Base-by-base conservation (phyloP, 2,113 vertebrate genomes). In the Aegithalos caudatus region DNA sequence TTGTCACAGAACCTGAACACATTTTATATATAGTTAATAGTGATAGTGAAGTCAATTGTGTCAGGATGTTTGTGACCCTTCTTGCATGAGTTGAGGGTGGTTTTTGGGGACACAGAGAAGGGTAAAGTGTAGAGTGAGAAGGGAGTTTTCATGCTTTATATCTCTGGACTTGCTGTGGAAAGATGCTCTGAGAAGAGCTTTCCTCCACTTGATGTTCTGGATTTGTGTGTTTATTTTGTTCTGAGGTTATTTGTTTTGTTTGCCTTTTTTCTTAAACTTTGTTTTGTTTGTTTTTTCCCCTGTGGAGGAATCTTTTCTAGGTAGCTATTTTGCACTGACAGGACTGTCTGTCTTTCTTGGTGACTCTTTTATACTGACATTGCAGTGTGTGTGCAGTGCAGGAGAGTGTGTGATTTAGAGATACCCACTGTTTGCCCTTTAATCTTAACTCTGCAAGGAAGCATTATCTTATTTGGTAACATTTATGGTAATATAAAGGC, bases 111-210 rank as follows among this genome's bases (percentile, higher is more conserved):
- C 31, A 53, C 0, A 1, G 37, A 20, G 27, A 56, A 9, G 6
- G 7, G 12, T 70, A 9, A 70, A 51, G 18, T 58, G 3, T 66
- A 37, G 54, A 81, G 37, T 45, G 22, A 73, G 60, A 45, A 37
- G 3, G 6, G 8, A 1, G 10, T 60, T 78, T 24, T 6, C 2
- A 1, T 47, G 42, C 20, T 44, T 70, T 42, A 0, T 50, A 38
- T 21, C 73, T 18, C 16, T 54, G 16, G 42, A 23, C 10, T 45
- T 92, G 13, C 31, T 40, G 37, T 62, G 54, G 13, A 70, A 84
- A 66, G 28, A 38, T 45, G 10, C 5, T 77, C 40, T 50, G 28
- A 62, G 45, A 60, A 65, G 37, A 71, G 15, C 29, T 86, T 73
- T 78, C 42, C 15, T 81, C 15, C 10, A 3, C 12, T 78, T 90